Base-by-base conservation (phyloP, 2,888 invertebrate genomes). In the Ecliptopera silaceata region DNA sequence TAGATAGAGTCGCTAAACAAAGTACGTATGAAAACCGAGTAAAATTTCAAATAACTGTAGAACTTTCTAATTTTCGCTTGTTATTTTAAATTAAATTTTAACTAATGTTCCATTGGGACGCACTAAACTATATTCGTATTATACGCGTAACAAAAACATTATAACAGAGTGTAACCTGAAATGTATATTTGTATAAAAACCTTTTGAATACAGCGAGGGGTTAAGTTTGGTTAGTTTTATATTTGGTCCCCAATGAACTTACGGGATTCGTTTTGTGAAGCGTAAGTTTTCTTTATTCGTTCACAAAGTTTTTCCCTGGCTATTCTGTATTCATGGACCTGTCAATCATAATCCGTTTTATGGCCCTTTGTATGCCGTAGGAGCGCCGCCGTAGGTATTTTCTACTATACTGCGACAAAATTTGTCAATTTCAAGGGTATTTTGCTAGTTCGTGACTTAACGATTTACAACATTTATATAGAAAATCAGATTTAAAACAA, bases 261-360 rank as follows among this genome's bases (percentile, higher is more conserved):
- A 61, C 66, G 70, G 69, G 61, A 66, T 72, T 64, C 65, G 60
- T 64, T 64, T 32, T 38, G 46, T 62, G 54, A 49, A 49, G 26
- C 57, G 42, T 56, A 56, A 48, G 46, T 39, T 56, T 48, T n/a
- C 18, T 41, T 26, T 41, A 39, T 48, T 48, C 48, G 18, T 31
- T 48, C 31, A 31, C 31, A 39, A 41, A 48, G 39, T 48, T 48
- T 48, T 48, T 48, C 31, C 47, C 39, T 18, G 31, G 42, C 42
- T 42, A 50, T 34, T 50, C 32, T 34, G 22, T 50, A 51, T 51
- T 51, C 43, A 51, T 43, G 36, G 43, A 36, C 44, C 51, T 38
- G 43, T 51, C 43, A 51, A 43, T 51, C 38, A 44, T 31, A 44
- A 51, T 44, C 34, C 44, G 38, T 31, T 38, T 38, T 36, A 42